These are phyloP conservation scores for Carassius auratus DNA, from an alignment of 2,113 vertebrate genomes.

Conservation along the genomic window DNA sequence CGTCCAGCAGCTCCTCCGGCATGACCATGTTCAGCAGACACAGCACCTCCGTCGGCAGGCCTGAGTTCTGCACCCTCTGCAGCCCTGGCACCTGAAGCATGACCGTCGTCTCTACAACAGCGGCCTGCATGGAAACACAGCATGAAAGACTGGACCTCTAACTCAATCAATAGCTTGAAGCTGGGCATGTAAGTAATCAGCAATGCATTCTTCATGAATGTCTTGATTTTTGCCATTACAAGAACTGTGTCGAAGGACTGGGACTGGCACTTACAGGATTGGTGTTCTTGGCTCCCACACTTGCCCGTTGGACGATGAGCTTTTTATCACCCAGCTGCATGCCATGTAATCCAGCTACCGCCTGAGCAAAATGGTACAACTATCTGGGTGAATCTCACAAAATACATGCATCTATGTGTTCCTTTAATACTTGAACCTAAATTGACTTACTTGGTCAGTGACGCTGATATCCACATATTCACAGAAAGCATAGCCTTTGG, in stretches of 20 bases:
- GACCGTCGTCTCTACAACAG: constrained; percentile 72
- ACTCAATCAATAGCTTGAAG: too few relatives aligned
- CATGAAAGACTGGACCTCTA: background rate
- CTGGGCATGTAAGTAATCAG: background rate
- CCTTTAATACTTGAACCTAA: background rate
- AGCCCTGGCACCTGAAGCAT: constrained; percentile 77
- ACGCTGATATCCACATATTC: constrained; percentile 78
- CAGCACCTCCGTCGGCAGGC: constrained; percentile 75
- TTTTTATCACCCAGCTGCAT: constrained; percentile 83
- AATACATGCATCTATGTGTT: background rate
- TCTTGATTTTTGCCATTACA: background rate
- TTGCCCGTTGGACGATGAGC: constrained; percentile 79
- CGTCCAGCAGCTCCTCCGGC: constrained; percentile 78
- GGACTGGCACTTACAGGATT: constrained; percentile 68
- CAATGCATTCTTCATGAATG: background rate
- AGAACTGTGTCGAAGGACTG: background rate
- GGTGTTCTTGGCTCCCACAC: constrained; percentile 77
- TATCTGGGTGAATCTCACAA: background rate
- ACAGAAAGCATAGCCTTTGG: constrained; percentile 81
- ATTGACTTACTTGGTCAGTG: constrained; percentile 74
- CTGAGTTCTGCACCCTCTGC: constrained; percentile 72
- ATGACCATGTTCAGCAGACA: constrained; percentile 82
- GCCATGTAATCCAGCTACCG: constrained; percentile 77
- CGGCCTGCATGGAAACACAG: constrained; percentile 56
- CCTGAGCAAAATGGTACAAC: constrained; percentile 58